These are phyloP conservation scores for Phodopus roborovskii DNA, from an alignment of 2,113 vertebrate genomes.

Conservation along the genomic window DNA sequence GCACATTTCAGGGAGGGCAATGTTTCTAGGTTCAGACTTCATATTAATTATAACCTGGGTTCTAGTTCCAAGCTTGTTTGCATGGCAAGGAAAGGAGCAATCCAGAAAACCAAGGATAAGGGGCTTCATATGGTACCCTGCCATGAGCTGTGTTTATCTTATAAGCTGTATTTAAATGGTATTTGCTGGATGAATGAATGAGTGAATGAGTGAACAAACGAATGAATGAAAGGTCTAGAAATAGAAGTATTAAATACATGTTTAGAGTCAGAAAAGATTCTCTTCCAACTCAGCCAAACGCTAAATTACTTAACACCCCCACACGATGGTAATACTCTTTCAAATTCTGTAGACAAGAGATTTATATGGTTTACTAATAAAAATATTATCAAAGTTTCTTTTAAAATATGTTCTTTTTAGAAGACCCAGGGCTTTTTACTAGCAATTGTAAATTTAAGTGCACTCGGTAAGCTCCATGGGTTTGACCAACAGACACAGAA, in stretches of 20 bases:
- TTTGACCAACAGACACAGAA: neutral
- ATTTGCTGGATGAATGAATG: neutral
- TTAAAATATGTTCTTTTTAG: neutral
- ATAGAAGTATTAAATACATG: slow-evolving; percentile 17
- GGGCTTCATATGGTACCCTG: neutral
- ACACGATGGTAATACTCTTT: neutral
- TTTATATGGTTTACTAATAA: slow-evolving; percentile 30
- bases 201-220: neutral
- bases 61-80: neutral
- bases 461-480: neutral
- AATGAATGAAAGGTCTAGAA: neutral
- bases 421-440: neutral
- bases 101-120: neutral
- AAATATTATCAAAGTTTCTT: neutral
- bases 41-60: neutral
- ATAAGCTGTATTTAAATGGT: neutral
- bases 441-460: neutral
- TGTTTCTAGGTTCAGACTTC: neutral
- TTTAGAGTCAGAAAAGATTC: slow-evolving; percentile 4
- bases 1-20: neutral
- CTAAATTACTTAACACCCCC: neutral
- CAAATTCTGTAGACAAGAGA: neutral
- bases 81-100: neutral
- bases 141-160: neutral
- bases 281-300: neutral